Base-by-base conservation (phyloP, 2,797 vertebrate species). In the Percopsis omiscomaycus region DNA sequence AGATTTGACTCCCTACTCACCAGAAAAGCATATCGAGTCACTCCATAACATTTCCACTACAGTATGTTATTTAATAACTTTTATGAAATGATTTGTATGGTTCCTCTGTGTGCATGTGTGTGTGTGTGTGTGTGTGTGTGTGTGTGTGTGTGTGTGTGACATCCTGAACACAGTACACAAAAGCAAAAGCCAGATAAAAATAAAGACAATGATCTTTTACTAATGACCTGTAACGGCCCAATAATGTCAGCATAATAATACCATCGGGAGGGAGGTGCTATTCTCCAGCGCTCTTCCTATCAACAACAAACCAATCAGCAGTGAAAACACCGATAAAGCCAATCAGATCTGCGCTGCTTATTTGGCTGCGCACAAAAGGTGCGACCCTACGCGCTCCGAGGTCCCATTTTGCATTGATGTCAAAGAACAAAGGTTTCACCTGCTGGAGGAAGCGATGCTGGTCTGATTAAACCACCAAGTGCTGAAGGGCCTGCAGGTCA, bases 341-440 rank as follows among this genome's bases (percentile, higher is more conserved):
- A 63, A 75, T 81, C 81, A 81, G 80, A 80, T 73, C 73, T 66
- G 22, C 60, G 3, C 53, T 44, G 57, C 71, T 60, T 75, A 85
- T 89, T 88, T 86, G 87, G 80, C 80, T 84, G 69, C 65, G 77
- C 77, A 78, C 79, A 86, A 80, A 88, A 73, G 81, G 67, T 74
- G 77, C 60, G 71, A 80, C 79, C 80, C 70, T 46, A 68, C 44
- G 54, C 64, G 66, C 62, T 51, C 29, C 47, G 59, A 49, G 30
- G 50, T 65, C 55, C 68, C 50, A 66, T 82, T 89, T 86, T 87
- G 83, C 87, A 87, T 84, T 82, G 62, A 86, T 82, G 88, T 84
- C 82, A 90, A 84, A 90, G 87, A 89, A 89, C 88, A 91, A 91
- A 91, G 80, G 80, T 78, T 74, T 82, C 70, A 80, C 69, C 55